Conservation (phyloP, 2,113 vertebrate species). For the Rhinogobius similis region DNA sequence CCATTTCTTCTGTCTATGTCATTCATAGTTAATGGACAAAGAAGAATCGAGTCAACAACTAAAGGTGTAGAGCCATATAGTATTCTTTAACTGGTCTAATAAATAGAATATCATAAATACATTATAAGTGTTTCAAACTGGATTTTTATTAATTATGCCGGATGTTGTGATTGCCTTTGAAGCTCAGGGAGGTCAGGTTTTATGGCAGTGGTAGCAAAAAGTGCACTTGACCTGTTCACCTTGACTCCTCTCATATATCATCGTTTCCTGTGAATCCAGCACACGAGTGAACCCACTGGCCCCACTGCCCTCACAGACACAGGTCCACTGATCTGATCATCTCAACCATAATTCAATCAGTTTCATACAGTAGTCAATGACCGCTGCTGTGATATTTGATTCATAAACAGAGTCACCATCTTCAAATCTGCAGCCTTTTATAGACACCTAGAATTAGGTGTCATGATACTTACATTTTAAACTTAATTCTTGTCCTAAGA, state of each 20-base stretch:
- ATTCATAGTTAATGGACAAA: too few species aligned
- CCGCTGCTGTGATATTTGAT: slow-evolving; percentile 55
- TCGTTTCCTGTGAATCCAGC: slow-evolving; percentile 45
- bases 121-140: too few species aligned
- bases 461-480: not conserved
- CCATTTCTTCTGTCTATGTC: too few species aligned
- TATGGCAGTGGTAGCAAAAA: slow-evolving; percentile 18
- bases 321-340: slow-evolving; percentile 57
- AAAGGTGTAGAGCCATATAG: too few species aligned
- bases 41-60: not conserved
- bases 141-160: not conserved
- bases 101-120: not conserved
- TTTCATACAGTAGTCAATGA: slow-evolving; percentile 55
- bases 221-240: slow-evolving; percentile 43
- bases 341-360: slow-evolving; percentile 57
- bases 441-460: not conserved
- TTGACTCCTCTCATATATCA: slow-evolving; percentile 40
- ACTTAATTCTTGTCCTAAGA: not conserved
- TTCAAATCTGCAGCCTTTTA: slow-evolving; percentile 35
- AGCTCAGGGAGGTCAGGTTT: not conserved
- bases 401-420: slow-evolving; percentile 43
- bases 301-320: slow-evolving; percentile 31
- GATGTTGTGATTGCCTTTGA: slow-evolving; percentile 5
- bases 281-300: slow-evolving; percentile 24
- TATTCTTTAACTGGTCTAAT: not conserved